Evolutionary conservation across 2,797 vertebrate species (phyloP), one percentile per base, ranked within the genome.

Genomic region (Octomys mimax): DNA sequence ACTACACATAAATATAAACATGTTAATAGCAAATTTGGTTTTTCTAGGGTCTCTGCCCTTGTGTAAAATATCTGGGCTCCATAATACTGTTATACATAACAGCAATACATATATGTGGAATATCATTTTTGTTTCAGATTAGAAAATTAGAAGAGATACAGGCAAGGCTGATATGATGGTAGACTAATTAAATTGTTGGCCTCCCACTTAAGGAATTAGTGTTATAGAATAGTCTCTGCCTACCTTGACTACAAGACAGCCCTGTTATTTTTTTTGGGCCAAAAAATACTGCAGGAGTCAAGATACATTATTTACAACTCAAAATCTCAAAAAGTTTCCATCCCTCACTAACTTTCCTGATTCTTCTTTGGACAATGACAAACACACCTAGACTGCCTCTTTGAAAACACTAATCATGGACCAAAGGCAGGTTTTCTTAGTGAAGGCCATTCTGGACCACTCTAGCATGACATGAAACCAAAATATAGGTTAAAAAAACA

Each of bases 181-280:
- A 46, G 33, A 54, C n/a, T 78, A 77, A 92, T 1, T 49, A 49
- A 28, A 57, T 36, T 77, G 0, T 59, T 94, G 80, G 31, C 14
- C n/a, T 80, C 10, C 28, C 46, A 92, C 42, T 54, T 80, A 92
- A 71, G 87, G 13, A 94, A 71, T 39, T 70, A 94, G 66, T 89
- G 7, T 18, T 83, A 13, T 31, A 26, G 16, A 28, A 28, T 28
- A 46, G 22, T 28, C 36, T 73, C 12, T 28, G 24, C 71, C 39
- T 46, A 46, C 13, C 12, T 12, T 75, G 24, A 75, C 39, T 42
- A 2, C 4, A 39, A 33, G 6, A 31, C 68, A n/a, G 22, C 3
- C 39, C 3, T 80, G 16, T 61, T 64, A 81, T 16, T 75, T 92
- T 5, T 5, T 33, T 6, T 52, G 21, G 36, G 7, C 11, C 33